Evolutionary conservation across 2,888 invertebrate genomes (phyloP), one percentile per base, ranked within the genome.

Genomic region (Coleophora deauratella): DNA sequence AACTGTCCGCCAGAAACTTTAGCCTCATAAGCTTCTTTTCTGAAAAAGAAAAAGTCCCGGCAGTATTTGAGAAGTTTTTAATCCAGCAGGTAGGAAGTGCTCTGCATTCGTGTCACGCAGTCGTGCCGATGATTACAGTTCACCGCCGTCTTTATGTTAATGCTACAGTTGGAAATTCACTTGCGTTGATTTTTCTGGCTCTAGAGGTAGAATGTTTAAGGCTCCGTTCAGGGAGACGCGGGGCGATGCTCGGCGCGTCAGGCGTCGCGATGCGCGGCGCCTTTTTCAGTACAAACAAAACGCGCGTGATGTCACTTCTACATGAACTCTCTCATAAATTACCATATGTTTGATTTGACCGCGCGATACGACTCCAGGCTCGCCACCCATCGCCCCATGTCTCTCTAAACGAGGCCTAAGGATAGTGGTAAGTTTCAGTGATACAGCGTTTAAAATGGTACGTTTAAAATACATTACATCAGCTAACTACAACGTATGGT

Each of bases 131-230:
- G 72, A 78, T 79, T 74, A 75, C 77, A 67, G 66, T 62, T 68
- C 66, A 52, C 56, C 57, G 57, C 51, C 65, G 68, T 71, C 68
- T 75, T 77, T 79, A 78, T 78, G 78, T 58, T 77, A 79, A 79
- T 79, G 55, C 63, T 49, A 62, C 61, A 55, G 66, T 55, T 63
- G 63, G 67, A 68, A 73, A 70, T 77, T 77, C 72, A 73, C 71
- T 74, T 70, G 69, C 69, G 63, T 72, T 71, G 72, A 72, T 73
- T 77, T 71, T 69, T 66, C 63, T 54, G 21, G 21, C 21, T 21
- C 21, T 56, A 48, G 54, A 48, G 44, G 48, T 47, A 40, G 48
- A 42, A 37, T 41, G 40, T 42, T 37, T 40, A 40, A 39, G 35
- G 45, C 37, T 42, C 34, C 35, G 12, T 1, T 2, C 12, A 35